Base-by-base conservation (phyloP, 1,140 invertebrate species). In the Bombus fervidus region DNA sequence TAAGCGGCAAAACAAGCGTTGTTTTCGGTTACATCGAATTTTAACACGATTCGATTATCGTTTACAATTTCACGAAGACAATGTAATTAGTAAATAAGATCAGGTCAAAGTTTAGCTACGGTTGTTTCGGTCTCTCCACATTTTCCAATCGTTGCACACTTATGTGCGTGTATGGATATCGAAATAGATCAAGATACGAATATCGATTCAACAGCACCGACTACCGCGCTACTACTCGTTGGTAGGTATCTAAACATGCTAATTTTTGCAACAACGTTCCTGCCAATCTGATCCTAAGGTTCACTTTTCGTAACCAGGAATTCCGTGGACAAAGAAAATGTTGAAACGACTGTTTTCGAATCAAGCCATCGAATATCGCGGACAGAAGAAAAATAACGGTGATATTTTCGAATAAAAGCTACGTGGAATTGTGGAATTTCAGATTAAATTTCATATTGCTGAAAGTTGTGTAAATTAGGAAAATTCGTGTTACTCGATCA, bases 341-440 rank as follows among this genome's bases (percentile, higher is more conserved):
- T 69, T 76, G 82, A 87, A 90, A 86, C 87, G 75, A 78, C 66
- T 78, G 74, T 77, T 76, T 81, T 80, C 82, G 82, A 89, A 76
- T 81, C 72, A 3, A 64, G n/a, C 41, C 68, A 53, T 75, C 4
- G 18, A 37, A 15, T n/a, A 53, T 22, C 62, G 43, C 72, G 28
- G 74, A 78, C 81, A 47, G 71, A 53, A 59, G 41, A 74, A 79
- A 82, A 62, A 57, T 86, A 82, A 66, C 66, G 57, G 69, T 72
- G 79, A 78, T 73, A 81, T 72, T 80, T 83, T 75, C 62, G 64
- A n/a, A 82, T 66, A 76, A 71, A 89, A 86, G 81, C 78, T 71
- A 31, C 69, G 2, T 78, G 71, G 62, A 62, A 34, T 13, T n/a
- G 47, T 22, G 59, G 59, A 62, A 62, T 62, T 5, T n/a, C 12